Evolutionary conservation across 1,140 invertebrate species (phyloP), one percentile per base, ranked within the genome.

Genomic region (Rhagoletis zephyria): DNA sequence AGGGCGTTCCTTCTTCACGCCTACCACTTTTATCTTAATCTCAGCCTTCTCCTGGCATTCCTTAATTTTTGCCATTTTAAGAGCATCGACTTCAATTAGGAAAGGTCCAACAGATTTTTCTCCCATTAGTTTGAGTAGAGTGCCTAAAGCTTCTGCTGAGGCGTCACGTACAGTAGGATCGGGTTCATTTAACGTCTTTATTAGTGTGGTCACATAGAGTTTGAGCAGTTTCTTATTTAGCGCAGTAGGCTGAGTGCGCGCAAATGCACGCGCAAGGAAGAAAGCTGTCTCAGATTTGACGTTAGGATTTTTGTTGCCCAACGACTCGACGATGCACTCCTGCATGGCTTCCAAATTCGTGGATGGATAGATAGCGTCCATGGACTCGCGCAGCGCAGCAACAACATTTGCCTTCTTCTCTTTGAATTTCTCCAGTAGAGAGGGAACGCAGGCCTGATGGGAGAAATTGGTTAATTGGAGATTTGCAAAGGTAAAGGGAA

Each of bases 341-440:
- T 96, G 94, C 89, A 99, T 97, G 1, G 95, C 94, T 94, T 99
- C 98, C 5, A 99, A 94, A 87, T 94, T 96, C 56, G 97, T 97
- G 96, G 96, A 95, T 12, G 95, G 93, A 93, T 96, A 99, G 88
- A 98, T 95, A 9, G 97, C 97, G 94, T 99, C 98, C 59, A 97
- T 96, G n/a, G 97, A 97, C 89, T 99, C 98, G 61, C 97, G 94
- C 19, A 99, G 93, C 1, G 96, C 95, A 59, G 94, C 91, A 0
- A 99, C 97, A 77, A 99, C 98, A 93, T 96, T 97, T 61, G 95
- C 94, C 91, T 99, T 99, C 94, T 99, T 99, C 93, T 99, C 99
- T 91, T 98, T 98, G 91, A 99, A 99, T 94, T 99, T 99, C 90
- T 99, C 98, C 9, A 99, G 93, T 42, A 98, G 94, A 0, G 96